Percentiles rank a stretch among this genome's conserved stretches.
phyloP scores from a whole-genome alignment of 2,113 vertebrate species.

The Anhinga rufa region DNA sequence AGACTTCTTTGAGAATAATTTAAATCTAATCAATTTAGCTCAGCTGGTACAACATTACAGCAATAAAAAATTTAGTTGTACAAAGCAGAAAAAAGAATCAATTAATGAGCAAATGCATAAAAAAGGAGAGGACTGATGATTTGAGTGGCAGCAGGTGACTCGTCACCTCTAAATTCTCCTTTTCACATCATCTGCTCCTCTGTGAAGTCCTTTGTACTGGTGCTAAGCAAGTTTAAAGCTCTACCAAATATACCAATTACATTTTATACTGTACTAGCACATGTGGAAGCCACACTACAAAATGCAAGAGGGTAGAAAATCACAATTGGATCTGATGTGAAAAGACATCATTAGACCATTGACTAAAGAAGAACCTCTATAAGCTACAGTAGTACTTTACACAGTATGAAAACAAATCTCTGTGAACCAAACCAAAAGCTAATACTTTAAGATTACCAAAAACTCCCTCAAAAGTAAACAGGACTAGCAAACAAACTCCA shows the following conservation, averaged over 20 bases:
- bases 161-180: background rate
- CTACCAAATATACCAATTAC: background rate
- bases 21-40: slow-evolving; percentile 58
- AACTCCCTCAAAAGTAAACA: background rate
- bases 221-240: background rate
- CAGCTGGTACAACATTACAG: slow-evolving; percentile 23
- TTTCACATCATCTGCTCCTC: background rate
- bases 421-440: background rate
- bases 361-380: background rate
- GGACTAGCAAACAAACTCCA: background rate
- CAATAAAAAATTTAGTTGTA: slow-evolving; percentile 33
- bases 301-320: background rate
- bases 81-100: slow-evolving; percentile 20
- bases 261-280: background rate
- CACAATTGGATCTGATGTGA: background rate
- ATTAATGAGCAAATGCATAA: slow-evolving; percentile 53
- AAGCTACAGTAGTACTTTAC: background rate
- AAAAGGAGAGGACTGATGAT: background rate
- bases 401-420: background rate
- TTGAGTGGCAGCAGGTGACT: background rate
- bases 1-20: slow-evolving; percentile 50
- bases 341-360: background rate
- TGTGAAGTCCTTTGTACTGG: background rate
- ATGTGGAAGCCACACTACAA: background rate
- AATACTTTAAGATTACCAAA: background rate